Evolutionary conservation across 2,888 invertebrate species (phyloP).

Genomic region (Tuta absoluta): DNA sequence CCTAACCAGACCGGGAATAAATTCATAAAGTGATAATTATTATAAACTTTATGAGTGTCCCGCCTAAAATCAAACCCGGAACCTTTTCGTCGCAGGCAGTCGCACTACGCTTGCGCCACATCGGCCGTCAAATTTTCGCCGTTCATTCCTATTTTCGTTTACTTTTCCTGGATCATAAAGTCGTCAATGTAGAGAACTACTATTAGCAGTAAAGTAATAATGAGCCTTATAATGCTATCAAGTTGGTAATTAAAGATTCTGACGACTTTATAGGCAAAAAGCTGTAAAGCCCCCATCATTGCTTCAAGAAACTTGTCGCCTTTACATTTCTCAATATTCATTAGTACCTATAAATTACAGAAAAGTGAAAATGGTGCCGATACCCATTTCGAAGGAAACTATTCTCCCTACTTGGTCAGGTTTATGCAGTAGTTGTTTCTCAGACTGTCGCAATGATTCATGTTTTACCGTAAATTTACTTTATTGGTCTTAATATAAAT

Average conservation of each 20-base stretch:
- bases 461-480: conserved; percentile 36
- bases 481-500: conserved; percentile 41
- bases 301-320: background rate
- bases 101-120: too few species aligned
- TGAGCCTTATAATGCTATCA: background rate
- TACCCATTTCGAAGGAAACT: conserved; percentile 32
- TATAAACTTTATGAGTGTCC: too few species aligned
- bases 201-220: background rate
- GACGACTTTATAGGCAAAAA: conserved; percentile 12
- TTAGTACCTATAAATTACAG: conserved; percentile 17
- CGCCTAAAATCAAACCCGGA: too few species aligned
- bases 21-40: too few species aligned
- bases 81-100: too few species aligned
- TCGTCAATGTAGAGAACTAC: background rate
- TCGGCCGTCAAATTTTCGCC: too few species aligned
- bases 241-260: background rate
- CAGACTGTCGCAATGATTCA: conserved; percentile 26
- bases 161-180: background rate
- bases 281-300: background rate
- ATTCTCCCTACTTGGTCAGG: conserved; percentile 43
- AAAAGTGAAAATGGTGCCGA: conserved; percentile 27
- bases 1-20: too few species aligned
- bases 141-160: background rate
- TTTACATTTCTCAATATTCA: conserved; percentile 8
- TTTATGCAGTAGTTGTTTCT: conserved; percentile 41